Base-by-base conservation (phyloP, 2,888 invertebrate genomes). In the Boloria euphrosyne region DNA sequence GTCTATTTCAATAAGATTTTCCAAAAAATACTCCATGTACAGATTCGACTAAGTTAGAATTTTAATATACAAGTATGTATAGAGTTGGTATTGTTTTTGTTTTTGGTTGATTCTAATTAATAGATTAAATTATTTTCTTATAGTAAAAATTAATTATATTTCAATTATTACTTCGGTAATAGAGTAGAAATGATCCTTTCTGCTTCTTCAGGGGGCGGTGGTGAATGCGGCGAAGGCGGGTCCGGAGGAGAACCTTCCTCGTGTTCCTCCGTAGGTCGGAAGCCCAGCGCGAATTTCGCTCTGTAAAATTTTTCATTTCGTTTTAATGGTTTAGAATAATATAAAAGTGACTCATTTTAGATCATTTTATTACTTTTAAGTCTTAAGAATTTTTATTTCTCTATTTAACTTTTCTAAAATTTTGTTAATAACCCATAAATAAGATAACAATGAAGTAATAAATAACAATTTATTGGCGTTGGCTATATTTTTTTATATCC, bases 121-220 rank as follows among this genome's bases (percentile, higher is more conserved):
- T 17, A 2, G 22, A 18, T 13, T 18, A 46, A 27, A 46, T 14
- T n/a, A 18, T 4, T 22, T n/a, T n/a, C n/a, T n/a, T n/a, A 57
- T 14, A 0, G 47, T 31, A 31, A 31, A 31, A 31, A 31, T 0
- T 0, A 6, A 31, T 7, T 31, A 27, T 7, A 18, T 49, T 38
- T 17, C 4, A 38, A 22, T 18, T 16, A 50, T 90, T 90, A 96
- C 96, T 95, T 95, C 63, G 96, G 96, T 78, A 96, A 89, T 72
- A 96, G 90, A 62, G 95, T 95, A 66, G 96, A 95, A 75, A 96
- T 96, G 76, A 96, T 95, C 70, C 95, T 93, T 83, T 96, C 94
- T 14, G 96, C 96, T 85, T 96, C 96, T 82, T 96, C 96, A 0
- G 96, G 95, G 52, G 96, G 95, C 59, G 96, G 96, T 68, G 96